Conservation (phyloP, 2,888 invertebrate species). For the Xestia rhomboidea region DNA sequence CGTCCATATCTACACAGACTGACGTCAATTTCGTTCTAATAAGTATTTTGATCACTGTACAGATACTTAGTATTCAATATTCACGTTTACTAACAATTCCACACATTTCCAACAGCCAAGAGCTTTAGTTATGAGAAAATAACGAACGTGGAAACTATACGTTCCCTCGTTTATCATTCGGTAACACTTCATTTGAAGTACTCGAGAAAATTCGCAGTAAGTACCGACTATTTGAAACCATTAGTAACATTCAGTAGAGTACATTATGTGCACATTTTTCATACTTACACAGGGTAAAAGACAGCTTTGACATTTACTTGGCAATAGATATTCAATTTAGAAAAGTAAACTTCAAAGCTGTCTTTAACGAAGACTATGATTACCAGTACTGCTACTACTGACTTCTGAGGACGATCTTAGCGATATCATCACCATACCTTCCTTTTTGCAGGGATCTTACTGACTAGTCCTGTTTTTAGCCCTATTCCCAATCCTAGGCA, state of each 20-base stretch:
- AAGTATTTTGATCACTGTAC: neutral
- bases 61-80: slow-evolving; percentile 17
- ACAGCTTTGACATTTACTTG: slow-evolving; percentile 8
- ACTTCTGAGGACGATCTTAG: neutral
- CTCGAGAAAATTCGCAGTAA: slow-evolving; percentile 41
- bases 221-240: slow-evolving; percentile 46
- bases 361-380: no score
- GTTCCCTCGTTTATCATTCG: slow-evolving; percentile 49
- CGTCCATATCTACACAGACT: neutral
- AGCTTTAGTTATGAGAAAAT: slow-evolving; percentile 31
- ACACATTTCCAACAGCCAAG: neutral
- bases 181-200: slow-evolving; percentile 45
- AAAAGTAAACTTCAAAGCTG: no score
- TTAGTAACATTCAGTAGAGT: slow-evolving; percentile 41
- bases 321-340: no score
- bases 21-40: neutral
- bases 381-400: no score
- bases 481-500: neutral
- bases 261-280: slow-evolving; percentile 46
- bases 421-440: neutral
- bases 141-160: slow-evolving; percentile 32
- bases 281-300: slow-evolving; percentile 6
- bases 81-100: slow-evolving; percentile 3
- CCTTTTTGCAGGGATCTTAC: neutral
- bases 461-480: neutral